Base-by-base conservation (phyloP, 2,888 invertebrate genomes). In the Drosophila mettleri region DNA sequence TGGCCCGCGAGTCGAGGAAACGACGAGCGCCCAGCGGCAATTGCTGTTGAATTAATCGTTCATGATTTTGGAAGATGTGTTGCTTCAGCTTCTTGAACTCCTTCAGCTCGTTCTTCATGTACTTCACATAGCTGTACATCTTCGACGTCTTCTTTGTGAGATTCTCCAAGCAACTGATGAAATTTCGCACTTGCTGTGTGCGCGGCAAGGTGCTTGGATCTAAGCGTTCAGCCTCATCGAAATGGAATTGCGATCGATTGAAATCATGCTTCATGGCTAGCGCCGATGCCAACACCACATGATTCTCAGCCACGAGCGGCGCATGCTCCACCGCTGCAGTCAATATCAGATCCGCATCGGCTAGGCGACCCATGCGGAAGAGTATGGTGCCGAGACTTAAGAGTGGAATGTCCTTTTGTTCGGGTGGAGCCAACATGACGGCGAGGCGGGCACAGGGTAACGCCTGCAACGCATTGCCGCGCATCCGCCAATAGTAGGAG, bases 401-500 rank as follows among this genome's bases (percentile, higher is more conserved):
- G 39, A 92, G 65, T 7, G 92, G 88, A 59, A 92, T 91, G 33
- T 92, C 92, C 74, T 81, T 89, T 24, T 78, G 80, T 1, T 73
- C 78, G 7, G 90, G 83, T 12, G 92, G 92, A 1, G 92, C 91
- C 34, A 92, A 69, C 76, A 89, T 77, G 0, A 90, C 78, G 3
- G 89, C 91, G 18, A 91, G 64, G 2, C 91, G 86, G 0, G 92
- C 92, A 59, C 92, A 92, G 53, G 91, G 91, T 8, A 91, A 51
- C 2, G 92, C 92, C 54, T 91, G 83, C 49, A 82, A 60, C 0
- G 91, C 92, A 68, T 91, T 88, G 10, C 92, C 92, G 3, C 84
- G 86, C 80, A 91, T 88, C 0, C 92, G 90, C 92, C 92, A 92
- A 61, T 91, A 92, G 52, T 91, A 92, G 0, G 92, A 92, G 63